Evolutionary conservation across 2,797 vertebrate genomes (phyloP), one percentile per base, ranked within the genome.

Genomic region (Echiichthys vipera): DNA sequence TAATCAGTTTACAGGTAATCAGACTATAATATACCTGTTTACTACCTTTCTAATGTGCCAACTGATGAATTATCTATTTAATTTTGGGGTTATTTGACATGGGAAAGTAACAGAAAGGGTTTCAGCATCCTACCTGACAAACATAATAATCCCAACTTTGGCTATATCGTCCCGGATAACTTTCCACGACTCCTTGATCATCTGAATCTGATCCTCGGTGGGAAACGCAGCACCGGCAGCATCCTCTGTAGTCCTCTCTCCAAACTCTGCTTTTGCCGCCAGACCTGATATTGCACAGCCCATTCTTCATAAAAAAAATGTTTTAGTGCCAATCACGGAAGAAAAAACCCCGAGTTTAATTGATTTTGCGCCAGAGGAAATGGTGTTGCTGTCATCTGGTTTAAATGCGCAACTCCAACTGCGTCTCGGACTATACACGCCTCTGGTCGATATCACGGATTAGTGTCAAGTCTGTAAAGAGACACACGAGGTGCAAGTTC

Each of bases 91-190:
- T 25, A 32, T 46, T 11, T 5, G 7, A 32, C 25, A 65, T 45
- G 6, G 4, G 43, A 40, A 65, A 59, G 37, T 29, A n/a, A 20
- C 4, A 46, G 18, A 36, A 30, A 25, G 15, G 0, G 5, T 2
- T n/a, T 9, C 2, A 59, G 12, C 20, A 22, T 65, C 85, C 92
- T 81, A 96, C 95, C 94, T 94, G 88, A 95, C 94, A 50, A 95
- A 96, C 89, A 95, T 93, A 49, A 96, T 96, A 42, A 96, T 95
- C 54, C 95, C 95, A 84, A 94, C 93, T 93, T 94, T 95, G 18
- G 95, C 94, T 34, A 95, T 96, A 34, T 96, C 95, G 61, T 95
- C 93, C 78, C 92, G 89, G 69, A 95, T 95, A 91, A 96, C 91
- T 93, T 92, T 95, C 95, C 95, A 95, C 0, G 95, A 95, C 27